These are phyloP conservation scores for Steinernema feltiae DNA, from an alignment of 1,140 invertebrate species.

Conservation along the genomic window DNA sequence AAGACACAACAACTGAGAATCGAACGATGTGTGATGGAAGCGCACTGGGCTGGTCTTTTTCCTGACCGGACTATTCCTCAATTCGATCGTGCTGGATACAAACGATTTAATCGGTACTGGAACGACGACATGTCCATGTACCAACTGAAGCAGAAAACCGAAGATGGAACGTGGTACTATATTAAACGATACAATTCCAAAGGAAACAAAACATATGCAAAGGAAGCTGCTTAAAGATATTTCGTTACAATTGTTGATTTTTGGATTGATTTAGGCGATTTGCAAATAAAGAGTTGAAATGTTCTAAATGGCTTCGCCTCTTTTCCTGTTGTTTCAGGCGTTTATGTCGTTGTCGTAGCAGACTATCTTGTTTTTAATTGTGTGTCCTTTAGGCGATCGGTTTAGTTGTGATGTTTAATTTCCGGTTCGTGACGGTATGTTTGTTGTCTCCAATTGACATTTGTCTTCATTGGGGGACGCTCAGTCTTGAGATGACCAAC, in stretches of 20 bases:
- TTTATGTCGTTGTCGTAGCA: background rate
- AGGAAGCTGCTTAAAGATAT: background rate
- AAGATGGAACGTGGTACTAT: constrained; percentile 51
- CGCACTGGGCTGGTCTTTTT: constrained; percentile 56
- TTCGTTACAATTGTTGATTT: background rate
- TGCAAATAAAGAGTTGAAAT: background rate
- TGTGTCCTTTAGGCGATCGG: background rate
- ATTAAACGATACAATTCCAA: constrained; percentile 52
- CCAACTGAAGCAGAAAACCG: constrained; percentile 40
- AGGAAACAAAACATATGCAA: constrained; percentile 8
- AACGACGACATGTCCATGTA: constrained; percentile 55
- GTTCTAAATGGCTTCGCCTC: too few relatives aligned
- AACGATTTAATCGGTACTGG: constrained; percentile 57
- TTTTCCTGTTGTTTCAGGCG: too few relatives aligned
- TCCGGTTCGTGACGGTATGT: too few relatives aligned
- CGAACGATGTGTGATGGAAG: constrained; percentile 57
- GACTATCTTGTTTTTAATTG: background rate
- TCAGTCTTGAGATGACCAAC: too few relatives aligned
- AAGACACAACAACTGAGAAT: constrained; percentile 47
- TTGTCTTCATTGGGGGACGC: too few relatives aligned
- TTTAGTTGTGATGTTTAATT: too few relatives aligned
- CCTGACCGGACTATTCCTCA: constrained; percentile 49
- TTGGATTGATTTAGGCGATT: background rate
- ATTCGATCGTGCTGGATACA: constrained; percentile 55
- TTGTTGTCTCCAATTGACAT: too few relatives aligned